Evolutionary conservation across 1,140 invertebrate genomes (phyloP).

Genomic region (Drosophila lowei): DNA sequence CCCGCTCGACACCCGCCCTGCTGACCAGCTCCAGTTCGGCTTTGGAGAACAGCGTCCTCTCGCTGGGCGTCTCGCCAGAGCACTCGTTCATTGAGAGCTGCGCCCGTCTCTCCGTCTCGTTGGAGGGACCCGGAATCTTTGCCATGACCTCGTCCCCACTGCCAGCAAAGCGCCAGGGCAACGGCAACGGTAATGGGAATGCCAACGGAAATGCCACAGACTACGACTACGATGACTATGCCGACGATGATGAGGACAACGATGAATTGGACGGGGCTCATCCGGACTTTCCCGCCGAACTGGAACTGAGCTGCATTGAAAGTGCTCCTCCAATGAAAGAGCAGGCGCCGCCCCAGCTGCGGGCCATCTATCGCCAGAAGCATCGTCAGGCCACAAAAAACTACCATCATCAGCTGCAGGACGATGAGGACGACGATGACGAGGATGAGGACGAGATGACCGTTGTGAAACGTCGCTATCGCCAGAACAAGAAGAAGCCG

Average conservation of each 20-base stretch:
- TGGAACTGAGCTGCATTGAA: slow-evolving; percentile 60
- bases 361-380: slow-evolving; percentile 39
- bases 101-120: slow-evolving; percentile 91
- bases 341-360: slow-evolving; percentile 38
- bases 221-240: slow-evolving; percentile 76
- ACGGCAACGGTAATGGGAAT: slow-evolving; percentile 42
- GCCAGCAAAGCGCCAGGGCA: slow-evolving; percentile 60
- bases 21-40: slow-evolving; percentile 86
- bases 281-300: slow-evolving; percentile 53
- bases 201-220: slow-evolving; percentile 63
- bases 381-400: slow-evolving; percentile 38
- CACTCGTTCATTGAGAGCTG: slow-evolving; percentile 93
- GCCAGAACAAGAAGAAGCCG: slow-evolving; percentile 78
- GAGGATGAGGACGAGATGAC: slow-evolving; percentile 72
- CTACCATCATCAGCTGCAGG: slow-evolving; percentile 37
- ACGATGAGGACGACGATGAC: slow-evolving; percentile 73
- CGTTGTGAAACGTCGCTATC: slow-evolving; percentile 74
- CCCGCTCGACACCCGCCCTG: slow-evolving; percentile 92
- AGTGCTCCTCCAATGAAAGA: too few species aligned
- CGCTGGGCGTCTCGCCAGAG: slow-evolving; percentile 91
- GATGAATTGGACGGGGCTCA: slow-evolving; percentile 67
- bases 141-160: slow-evolving; percentile 77
- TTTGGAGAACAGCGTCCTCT: slow-evolving; percentile 84
- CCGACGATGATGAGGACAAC: slow-evolving; percentile 70
- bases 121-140: slow-evolving; percentile 86